Base-by-base conservation (phyloP, 2,113 vertebrate species). In the Rhynchopsitta pachyrhyncha region DNA sequence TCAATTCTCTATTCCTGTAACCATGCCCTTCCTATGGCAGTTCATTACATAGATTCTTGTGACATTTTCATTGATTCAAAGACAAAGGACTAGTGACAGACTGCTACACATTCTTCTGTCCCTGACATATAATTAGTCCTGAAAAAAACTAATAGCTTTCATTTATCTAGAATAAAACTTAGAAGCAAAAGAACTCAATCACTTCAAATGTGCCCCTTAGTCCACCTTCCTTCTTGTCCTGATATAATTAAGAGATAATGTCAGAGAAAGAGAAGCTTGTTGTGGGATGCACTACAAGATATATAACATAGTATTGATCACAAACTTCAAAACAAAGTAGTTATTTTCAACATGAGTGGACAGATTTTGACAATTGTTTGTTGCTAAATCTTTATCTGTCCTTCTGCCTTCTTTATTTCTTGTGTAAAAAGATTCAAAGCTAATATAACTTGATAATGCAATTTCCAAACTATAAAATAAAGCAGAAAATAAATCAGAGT, bases 101-200 rank as follows among this genome's bases (percentile, higher is more conserved):
- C 8, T 63, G 18, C 67, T 88, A 92, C 64, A 93, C 93, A 80
- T 94, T 90, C 67, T 90, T 93, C 53, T 86, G n/a, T 67, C 22
- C 27, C 73, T 92, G 92, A 90, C 24, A 11, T 3, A 3, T 27
- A 87, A 93, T 97, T 92, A 74, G 70, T 94, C 55, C 77, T 64
- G 79, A 90, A 94, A 86, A 60, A 95, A 96, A 92, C 64, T 35
- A 90, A 90, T 68, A 93, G 71, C 57, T 88, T 96, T 59, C 68
- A 88, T 93, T 94, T 93, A 83, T 86, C 94, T 90, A 71, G 42
- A 96, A 83, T 71, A 81, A 96, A 94, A 83, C 39, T 70, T 94
- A 8, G 35, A 88, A 59, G 63, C 74, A 87, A 94, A 92, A 94
- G 5, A 80, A 71, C 24, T 94, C 63, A 33, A 69, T 70, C 71